Base-by-base conservation (phyloP, 2,797 vertebrate species). In the Enteromius fasciolatus region DNA sequence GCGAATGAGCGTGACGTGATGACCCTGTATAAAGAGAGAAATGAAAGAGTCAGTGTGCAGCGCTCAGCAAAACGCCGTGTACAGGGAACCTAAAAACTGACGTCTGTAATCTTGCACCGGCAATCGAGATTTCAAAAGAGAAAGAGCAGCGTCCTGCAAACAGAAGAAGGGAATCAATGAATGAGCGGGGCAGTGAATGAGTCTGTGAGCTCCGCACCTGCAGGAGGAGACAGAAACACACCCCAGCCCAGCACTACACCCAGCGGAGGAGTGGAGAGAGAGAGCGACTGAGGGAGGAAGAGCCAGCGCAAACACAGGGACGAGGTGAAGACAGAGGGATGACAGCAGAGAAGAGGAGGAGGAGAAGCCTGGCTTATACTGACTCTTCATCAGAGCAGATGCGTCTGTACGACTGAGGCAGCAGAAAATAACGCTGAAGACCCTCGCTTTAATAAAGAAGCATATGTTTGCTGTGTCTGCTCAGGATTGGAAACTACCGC, bases 211-310 rank as follows among this genome's bases (percentile, higher is more conserved):
- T 12, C 41, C 3, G 1, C 33, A 25, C 74, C 77, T 86, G 44
- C 25, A 17, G 81, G 70, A 57, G 12, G 50, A 82, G 44, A 69
- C 31, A 72, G 33, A 73, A 78, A 83, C 63, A 85, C 81, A 72
- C 75, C n/a, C 67, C 36, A 77, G 15, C 63, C 66, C 81, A 54
- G 75, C 54, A 83, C 76, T 83, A 88, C 81, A 80, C 87, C 84
- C 85, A 83, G 48, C 76, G 81, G 81, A 85, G 84, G 76, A 88
- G 86, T 85, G 83, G 83, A 86, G 85, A 86, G 85, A 86, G 84
- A 41, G 66, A 82, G 81, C 44, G 74, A 84, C 50, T 46, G 33
- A 67, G 23, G 44, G 83, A 77, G 25, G 67, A 61, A 72, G 33
- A 64, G 36, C 39, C 39, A 41, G 39, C 44, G n/a, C 1, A 39